Percentiles rank a stretch among this genome's conserved stretches.
Evolutionary conservation across 2,113 vertebrate species (phyloP).

Genomic region (Pollachius pollachius): DNA sequence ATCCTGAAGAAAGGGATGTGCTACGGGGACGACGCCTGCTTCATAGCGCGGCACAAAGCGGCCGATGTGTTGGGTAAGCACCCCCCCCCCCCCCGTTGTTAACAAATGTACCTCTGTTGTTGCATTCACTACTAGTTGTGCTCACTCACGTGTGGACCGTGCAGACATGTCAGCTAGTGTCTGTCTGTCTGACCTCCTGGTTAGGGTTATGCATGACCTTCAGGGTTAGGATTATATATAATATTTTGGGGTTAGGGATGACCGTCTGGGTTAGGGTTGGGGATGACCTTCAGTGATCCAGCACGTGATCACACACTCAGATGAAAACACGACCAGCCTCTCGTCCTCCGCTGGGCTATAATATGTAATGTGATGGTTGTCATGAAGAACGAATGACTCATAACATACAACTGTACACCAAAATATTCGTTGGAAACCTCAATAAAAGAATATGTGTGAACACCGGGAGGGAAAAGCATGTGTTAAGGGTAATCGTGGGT

Average conservation of each 20-base stretch:
- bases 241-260: too few relatives aligned
- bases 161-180: background rate
- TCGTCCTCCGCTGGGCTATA: background rate
- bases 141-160: background rate
- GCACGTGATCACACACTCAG: conserved; percentile 50
- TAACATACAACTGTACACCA: too few relatives aligned
- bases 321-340: conserved; percentile 54
- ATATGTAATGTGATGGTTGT: background rate
- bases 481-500: background rate
- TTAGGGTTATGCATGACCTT: background rate
- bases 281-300: conserved; percentile 60
- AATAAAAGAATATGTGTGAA: background rate
- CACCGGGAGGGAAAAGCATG: background rate
- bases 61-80: conserved; percentile 93
- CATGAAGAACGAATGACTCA: too few relatives aligned
- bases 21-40: conserved; percentile 97
- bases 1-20: conserved; percentile 98
- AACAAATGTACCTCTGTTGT: too few relatives aligned
- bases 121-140: background rate
- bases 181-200: background rate
- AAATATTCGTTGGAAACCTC: too few relatives aligned
- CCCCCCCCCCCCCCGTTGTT: background rate
- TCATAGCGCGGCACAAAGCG: conserved; percentile 86
- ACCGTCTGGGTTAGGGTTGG: background rate
- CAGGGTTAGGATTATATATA: background rate